Evolutionary conservation across 2,888 invertebrate species (phyloP), one percentile per base, ranked within the genome.

Genomic region (Drosophila paranaensis): DNA sequence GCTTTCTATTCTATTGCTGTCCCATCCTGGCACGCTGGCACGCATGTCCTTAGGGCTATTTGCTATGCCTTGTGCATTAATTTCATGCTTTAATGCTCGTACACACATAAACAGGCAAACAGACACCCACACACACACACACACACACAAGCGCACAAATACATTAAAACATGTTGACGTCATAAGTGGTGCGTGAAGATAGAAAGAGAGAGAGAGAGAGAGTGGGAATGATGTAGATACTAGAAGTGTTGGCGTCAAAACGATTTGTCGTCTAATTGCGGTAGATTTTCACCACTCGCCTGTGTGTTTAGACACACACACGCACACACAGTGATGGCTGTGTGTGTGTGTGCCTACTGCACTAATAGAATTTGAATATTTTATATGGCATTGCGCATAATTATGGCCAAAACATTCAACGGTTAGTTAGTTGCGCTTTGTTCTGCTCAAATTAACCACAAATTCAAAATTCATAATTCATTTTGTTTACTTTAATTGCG

Each of bases 1-100:
- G 45, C 25, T 25, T 6, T 16, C 6, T 14, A 33, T 33, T 33
- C 51, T 62, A 54, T 50, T 33, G 50, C 50, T 54, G 54, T 39
- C 54, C 16, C 54, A 6, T 53, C 42, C 43, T 55, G 42, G 39
- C 48, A 58, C 20, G 45, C 40, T 60, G 77, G 74, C 70, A 70
- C 74, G 74, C 74, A 60, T 81, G 76, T 81, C 75, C 69, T 72
- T 67, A 65, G 62, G 78, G 76, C 73, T 79, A 77, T 80, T 72
- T 76, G 73, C 77, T 74, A 60, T 75, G 72, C 57, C 66, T 73
- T 81, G 71, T 73, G 74, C 77, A 81, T 81, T 79, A 81, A 81
- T 81, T 81, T 81, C 82, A 81, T 80, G 80, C 80, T 78, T 80
- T 80, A 80, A 80, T 80, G 80, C 80, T 73, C 64, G 62, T 50